These are phyloP conservation scores for Trissolcus japonicus DNA, from an alignment of 2,888 invertebrate species.

Conservation along the genomic window DNA sequence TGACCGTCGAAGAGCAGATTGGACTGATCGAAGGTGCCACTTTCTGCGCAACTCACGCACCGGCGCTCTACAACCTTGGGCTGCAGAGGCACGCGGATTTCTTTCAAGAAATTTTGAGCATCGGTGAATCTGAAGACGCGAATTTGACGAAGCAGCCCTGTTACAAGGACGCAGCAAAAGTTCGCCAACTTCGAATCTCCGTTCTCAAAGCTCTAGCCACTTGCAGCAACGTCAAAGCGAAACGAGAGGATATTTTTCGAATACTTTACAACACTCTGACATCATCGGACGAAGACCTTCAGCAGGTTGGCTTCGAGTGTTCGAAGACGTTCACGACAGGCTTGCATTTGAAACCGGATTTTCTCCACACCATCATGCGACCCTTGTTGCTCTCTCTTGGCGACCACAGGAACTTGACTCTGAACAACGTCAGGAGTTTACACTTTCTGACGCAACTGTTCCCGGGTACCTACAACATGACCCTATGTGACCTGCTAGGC, in stretches of 20 bases:
- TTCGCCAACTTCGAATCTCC: constrained; percentile 84
- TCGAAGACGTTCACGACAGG: constrained; percentile 93
- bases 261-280: constrained; percentile 92
- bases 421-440: constrained; percentile 92
- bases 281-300: constrained; percentile 84
- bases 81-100: constrained; percentile 92
- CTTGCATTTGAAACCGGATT: constrained; percentile 91
- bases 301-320: constrained; percentile 95
- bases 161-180: constrained; percentile 86
- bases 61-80: constrained; percentile 91
- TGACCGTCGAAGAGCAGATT: constrained; percentile 96
- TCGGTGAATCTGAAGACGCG: constrained; percentile 93
- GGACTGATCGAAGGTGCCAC: constrained; percentile 98
- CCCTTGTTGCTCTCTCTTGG: constrained; percentile 89
- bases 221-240: constrained; percentile 84
- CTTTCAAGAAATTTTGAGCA: constrained; percentile 89
- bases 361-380: constrained; percentile 90
- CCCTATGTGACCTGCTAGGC: constrained; percentile 93
- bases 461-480: constrained; percentile 95
- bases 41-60: constrained; percentile 93
- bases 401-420: constrained; percentile 89
- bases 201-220: constrained; percentile 89
- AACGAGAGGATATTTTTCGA: constrained; percentile 86
- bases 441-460: constrained; percentile 95
- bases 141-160: constrained; percentile 91